A percentile compares a stretch with the other conserved stretches of the same genome.
These are phyloP conservation scores for Mirounga angustirostris DNA, from an alignment of 2,113 vertebrate genomes.

Conservation along the genomic window DNA sequence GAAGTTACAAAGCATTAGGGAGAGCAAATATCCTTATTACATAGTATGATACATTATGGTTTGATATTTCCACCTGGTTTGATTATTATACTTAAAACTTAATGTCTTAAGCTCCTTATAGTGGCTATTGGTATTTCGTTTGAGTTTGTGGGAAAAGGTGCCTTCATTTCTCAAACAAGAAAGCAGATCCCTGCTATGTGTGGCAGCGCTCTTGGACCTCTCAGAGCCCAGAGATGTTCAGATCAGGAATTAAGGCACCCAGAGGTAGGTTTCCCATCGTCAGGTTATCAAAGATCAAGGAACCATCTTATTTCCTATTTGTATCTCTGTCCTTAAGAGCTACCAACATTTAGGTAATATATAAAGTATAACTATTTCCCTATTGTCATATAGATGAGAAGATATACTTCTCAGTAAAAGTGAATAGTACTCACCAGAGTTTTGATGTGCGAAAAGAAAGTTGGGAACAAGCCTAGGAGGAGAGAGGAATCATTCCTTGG, in stretches of 20 bases:
- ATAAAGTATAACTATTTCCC: neutral
- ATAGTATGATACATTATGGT: neutral
- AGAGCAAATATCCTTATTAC: neutral
- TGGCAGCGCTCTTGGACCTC: neutral
- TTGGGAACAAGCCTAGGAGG: neutral
- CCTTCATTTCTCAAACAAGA: neutral
- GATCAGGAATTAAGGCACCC: neutral
- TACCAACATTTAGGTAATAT: neutral
- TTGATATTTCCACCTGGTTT: neutral
- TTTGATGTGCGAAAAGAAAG: neutral
- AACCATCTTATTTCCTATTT: neutral
- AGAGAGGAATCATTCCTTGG: neutral
- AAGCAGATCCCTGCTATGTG: neutral
- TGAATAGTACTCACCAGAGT: neutral
- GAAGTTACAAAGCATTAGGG: neutral
- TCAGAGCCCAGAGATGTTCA: neutral
- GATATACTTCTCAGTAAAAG: neutral
- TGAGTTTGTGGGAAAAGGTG: neutral
- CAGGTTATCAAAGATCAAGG: neutral
- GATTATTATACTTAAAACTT: neutral
- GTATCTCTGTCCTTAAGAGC: neutral
- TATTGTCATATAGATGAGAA: neutral
- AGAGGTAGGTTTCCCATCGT: neutral
- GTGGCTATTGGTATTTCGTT: neutral
- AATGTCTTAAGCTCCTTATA: neutral